Evolutionary conservation across 2,113 vertebrate genomes (phyloP).

Genomic region (Pardalotus punctatus): DNA sequence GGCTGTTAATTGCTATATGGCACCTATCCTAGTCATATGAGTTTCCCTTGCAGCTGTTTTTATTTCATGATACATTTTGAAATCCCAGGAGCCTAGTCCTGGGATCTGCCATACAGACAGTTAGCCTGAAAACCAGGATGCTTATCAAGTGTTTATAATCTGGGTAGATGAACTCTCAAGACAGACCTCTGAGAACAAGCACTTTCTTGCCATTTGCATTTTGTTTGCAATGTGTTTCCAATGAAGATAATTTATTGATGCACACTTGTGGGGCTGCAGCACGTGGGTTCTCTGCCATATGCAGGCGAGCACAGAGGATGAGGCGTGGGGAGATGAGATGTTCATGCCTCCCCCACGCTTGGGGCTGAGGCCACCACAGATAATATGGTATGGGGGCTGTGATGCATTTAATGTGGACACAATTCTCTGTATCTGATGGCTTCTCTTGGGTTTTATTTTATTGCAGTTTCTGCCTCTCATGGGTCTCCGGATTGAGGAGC

Average conservation of each 20-base stretch:
- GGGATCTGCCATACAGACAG: slow-evolving; percentile 63
- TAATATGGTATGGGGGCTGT: accelerated
- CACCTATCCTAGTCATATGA: slow-evolving; percentile 70
- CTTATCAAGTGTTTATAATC: slow-evolving; percentile 50
- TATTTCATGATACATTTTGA: slow-evolving; percentile 68
- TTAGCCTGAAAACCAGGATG: slow-evolving; percentile 28
- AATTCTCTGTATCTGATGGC: not conserved
- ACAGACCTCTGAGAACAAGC: slow-evolving; percentile 27
- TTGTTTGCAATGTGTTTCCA: slow-evolving; percentile 55
- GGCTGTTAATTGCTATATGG: slow-evolving; percentile 60
- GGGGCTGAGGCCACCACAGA: not conserved
- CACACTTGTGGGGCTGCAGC: not conserved
- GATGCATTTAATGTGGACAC: not conserved
- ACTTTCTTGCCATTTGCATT: slow-evolving; percentile 12
- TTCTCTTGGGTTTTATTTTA: not conserved
- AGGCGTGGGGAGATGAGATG: not conserved
- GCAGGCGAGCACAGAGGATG: not conserved
- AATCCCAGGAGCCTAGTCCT: slow-evolving; percentile 42
- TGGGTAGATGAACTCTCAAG: slow-evolving; percentile 29
- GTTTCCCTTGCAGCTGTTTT: slow-evolving; percentile 76
- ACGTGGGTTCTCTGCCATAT: not conserved
- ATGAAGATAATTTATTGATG: slow-evolving; percentile 42
- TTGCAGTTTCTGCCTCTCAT: not conserved
- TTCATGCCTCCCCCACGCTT: not conserved
- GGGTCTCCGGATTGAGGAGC: not conserved